Evolutionary conservation across 1,140 invertebrate species (phyloP), one percentile per base, ranked within the genome.

Genomic region (Calephelis nemesis): DNA sequence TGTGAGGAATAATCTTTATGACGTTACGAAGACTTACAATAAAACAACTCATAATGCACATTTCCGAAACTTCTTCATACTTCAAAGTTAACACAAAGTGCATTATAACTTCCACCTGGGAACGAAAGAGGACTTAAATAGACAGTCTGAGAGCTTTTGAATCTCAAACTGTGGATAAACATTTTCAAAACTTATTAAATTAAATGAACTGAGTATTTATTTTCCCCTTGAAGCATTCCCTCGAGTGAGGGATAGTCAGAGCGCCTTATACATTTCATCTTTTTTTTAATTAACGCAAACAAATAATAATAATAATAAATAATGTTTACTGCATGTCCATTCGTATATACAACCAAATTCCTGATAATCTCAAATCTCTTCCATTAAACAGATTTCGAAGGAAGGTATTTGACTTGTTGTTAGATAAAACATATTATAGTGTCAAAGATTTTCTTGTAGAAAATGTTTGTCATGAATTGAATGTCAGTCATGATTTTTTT

Each of bases 131-230:
- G 54, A 58, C 54, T 58, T 58, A 58, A 58, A 58, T 39, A 58
- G 54, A 58, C 54, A 30, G 30, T 58, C 54, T 58, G 54, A 58
- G 54, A 39, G 54, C 54, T 58, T 58, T 58, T 58, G 54, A 58
- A 58, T 58, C 54, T 58, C 68, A 50, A 67, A 66, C 58, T 58
- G 64, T 73, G 39, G 64, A 64, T 66, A 69, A 73, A 73, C 64
- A 70, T 73, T 73, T 65, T 65, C 19, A 73, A 72, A 68, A 54
- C 58, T 50, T 73, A 67, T 73, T 63, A 67, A 68, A 69, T 58
- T 58, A 58, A 58, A 58, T 58, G 54, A 58, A 58, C 54, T 12
- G 54, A 58, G 54, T 58, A 58, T 58, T 58, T 58, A 19, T 10
- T 58, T 39, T 58, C 54, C 30, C 19, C 30, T 58, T 30, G 9